Evolutionary conservation across 2,113 vertebrate genomes (phyloP).

Genomic region (Mesitornis unicolor): DNA sequence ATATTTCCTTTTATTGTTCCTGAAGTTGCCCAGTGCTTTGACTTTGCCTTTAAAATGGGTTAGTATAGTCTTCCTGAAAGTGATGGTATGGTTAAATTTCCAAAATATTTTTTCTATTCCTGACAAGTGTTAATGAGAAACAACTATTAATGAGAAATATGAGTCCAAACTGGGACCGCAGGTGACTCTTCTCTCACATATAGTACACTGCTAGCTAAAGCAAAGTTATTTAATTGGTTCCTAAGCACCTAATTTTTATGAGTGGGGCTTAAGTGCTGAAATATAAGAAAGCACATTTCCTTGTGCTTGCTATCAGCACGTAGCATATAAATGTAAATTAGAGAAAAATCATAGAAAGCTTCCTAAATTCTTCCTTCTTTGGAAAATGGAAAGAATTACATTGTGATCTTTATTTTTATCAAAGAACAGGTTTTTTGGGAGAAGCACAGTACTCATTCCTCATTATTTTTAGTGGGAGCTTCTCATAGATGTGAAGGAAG

Average conservation of each 20-base stretch:
- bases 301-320: background rate
- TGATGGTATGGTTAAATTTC: background rate
- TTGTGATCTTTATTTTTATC: background rate
- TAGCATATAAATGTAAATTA: background rate
- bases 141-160: conserved; percentile 19
- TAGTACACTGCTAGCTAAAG: background rate
- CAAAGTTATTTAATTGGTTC: conserved; percentile 58
- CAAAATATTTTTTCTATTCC: background rate
- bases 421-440: background rate
- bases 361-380: background rate
- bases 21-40: background rate
- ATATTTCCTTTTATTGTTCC: background rate
- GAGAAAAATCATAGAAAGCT: conserved; percentile 1
- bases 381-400: background rate
- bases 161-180: background rate
- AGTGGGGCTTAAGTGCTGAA: conserved; percentile 3
- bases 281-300: background rate
- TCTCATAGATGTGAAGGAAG: background rate
- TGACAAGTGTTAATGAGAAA: conserved; percentile 16
- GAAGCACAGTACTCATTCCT: background rate
- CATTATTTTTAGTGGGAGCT: background rate
- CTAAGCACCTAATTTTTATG: conserved; percentile 55
- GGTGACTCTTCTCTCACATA: background rate
- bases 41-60: background rate
- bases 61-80: background rate